These are phyloP conservation scores for Crotalus horridus DNA, from an alignment of 2,113 vertebrate genomes.

Conservation along the genomic window DNA sequence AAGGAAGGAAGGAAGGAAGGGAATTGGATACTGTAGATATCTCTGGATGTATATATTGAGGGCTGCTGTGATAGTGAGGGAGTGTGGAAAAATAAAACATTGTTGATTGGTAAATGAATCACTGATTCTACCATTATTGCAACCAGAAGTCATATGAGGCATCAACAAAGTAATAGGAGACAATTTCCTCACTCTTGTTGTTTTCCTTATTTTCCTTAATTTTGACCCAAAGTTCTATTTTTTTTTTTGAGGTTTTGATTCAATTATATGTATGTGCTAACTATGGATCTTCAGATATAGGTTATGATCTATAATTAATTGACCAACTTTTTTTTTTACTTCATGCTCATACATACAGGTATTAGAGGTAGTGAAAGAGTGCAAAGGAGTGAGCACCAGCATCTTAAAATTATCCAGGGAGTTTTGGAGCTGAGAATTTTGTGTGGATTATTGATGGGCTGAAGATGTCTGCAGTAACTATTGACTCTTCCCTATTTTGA, in stretches of 20 bases:
- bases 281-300: neutral
- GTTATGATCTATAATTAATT: neutral
- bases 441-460: neutral
- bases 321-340: neutral
- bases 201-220: neutral
- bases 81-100: neutral
- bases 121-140: neutral
- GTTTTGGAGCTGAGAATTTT: neutral
- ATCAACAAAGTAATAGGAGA: neutral
- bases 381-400: neutral
- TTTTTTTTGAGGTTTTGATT: neutral
- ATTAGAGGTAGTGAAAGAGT: neutral
- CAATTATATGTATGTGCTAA: neutral
- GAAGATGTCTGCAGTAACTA: neutral
- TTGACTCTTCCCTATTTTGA: neutral
- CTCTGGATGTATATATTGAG: no score
- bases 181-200: neutral
- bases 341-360: neutral
- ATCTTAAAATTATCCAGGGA: neutral
- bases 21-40: no score
- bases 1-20: no score
- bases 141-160: neutral
- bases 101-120: neutral
- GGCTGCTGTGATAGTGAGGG: no score
- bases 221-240: neutral